Evolutionary conservation across 1,140 invertebrate genomes (phyloP), one percentile per base, ranked within the genome.

Genomic region (Drosophila navojoa): DNA sequence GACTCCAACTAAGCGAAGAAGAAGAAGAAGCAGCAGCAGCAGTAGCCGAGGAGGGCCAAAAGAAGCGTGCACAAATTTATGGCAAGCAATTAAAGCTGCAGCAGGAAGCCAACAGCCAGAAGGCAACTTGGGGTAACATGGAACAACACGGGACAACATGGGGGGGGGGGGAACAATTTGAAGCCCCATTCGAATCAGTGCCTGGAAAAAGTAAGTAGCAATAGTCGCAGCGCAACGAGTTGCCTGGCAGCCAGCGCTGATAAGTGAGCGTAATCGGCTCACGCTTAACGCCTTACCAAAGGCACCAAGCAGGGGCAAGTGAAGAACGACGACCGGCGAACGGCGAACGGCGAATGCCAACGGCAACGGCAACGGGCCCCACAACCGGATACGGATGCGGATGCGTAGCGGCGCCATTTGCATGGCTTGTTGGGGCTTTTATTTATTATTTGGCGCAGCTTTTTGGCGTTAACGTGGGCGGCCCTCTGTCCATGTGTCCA

Each of bases 211-310:
- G 59, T 71, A 71, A 71, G 62, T 44, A 59, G 58, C 47, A 47
- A 55, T 16, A 45, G 59, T 35, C 50, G 5, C 32, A 38, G 59
- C 40, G 29, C 42, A 16, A 38, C 35, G 35, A 61, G 27, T 49
- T 42, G 27, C 69, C 58, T 50, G 50, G 35, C 55, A 63, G 59
- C 53, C 68, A 27, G 45, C 54, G 69, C 69, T 66, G 82, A 86
- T 86, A 86, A 86, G 84, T 77, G 76, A 61, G 61, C 64, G 61
- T 87, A 86, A 86, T 82, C 82, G 79, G 82, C 76, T 81, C 81
- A 86, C 61, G 81, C 74, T 85, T 77, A 71, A 76, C 75, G 77
- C 78, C 81, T 77, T 42, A 19, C 13, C 22, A 59, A 32, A 16
- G 59, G 15, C 53, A 64, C 3, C 53, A 27, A 25, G 15, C 45